These are phyloP conservation scores for Caenorhabditis zanzibari DNA, from an alignment of 2,888 invertebrate species.

Conservation along the genomic window DNA sequence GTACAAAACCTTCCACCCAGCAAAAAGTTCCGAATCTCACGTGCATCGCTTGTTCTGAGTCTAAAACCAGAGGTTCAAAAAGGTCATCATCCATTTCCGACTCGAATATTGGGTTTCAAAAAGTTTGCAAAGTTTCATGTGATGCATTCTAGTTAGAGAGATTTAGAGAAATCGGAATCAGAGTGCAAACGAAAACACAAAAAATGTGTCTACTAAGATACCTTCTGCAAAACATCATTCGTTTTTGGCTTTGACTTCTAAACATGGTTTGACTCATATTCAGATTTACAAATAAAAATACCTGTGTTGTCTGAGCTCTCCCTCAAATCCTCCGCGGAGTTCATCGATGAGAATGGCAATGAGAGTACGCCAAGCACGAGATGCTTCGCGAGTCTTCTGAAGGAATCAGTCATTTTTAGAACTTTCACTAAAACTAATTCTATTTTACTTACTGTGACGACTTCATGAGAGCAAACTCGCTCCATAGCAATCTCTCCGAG, in stretches of 20 bases:
- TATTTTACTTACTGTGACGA: slow-evolving; percentile 62
- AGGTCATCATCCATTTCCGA: slow-evolving; percentile 40
- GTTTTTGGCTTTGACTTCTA: slow-evolving; percentile 60
- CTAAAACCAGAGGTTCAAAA: slow-evolving; percentile 30
- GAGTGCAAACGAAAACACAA: slow-evolving; percentile 28
- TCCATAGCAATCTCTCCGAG: slow-evolving; percentile 83
- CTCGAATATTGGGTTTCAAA: slow-evolving; percentile 34
- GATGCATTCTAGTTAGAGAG: neutral
- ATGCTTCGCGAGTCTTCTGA: slow-evolving; percentile 82
- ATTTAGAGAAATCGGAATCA: slow-evolving; percentile 32
- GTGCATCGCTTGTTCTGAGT: neutral
- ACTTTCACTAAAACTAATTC: neutral
- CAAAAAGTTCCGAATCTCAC: neutral
- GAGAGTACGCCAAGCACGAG: slow-evolving; percentile 81
- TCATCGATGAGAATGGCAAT: slow-evolving; percentile 82
- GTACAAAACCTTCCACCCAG: neutral
- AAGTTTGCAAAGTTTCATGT: slow-evolving; percentile 19
- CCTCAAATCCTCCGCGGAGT: slow-evolving; percentile 81
- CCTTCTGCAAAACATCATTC: slow-evolving; percentile 55
- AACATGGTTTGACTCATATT: neutral
- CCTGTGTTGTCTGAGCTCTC: slow-evolving; percentile 72
- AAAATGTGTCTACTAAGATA: slow-evolving; percentile 8
- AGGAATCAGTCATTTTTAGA: slow-evolving; percentile 19
- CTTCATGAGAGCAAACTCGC: slow-evolving; percentile 75
- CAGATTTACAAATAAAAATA: neutral